Evolutionary conservation across 1,140 invertebrate genomes (phyloP), one percentile per base, ranked within the genome.

Genomic region (Drosophila setifemur): DNA sequence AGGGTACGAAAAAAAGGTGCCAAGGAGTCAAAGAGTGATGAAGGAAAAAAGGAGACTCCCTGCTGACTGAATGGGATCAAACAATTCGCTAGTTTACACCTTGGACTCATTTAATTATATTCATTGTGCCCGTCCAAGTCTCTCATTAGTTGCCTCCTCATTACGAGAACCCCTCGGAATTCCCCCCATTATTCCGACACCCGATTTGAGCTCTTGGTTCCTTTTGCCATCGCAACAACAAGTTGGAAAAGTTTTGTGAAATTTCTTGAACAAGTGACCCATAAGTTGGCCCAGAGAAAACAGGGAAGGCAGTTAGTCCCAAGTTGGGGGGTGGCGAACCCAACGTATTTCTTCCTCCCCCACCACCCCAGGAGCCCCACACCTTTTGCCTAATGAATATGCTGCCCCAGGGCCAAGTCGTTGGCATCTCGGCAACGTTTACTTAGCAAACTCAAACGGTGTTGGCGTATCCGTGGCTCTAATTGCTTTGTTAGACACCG

Each of bases 1-100:
- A 37, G 44, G 39, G 33, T 45, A 35, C 12, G 35, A 39, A 33
- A 66, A 73, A 67, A 73, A 39, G 57, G 33, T 26, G 49, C 35
- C 39, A 14, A 57, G 33, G 25, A n/a, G n/a, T n/a, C n/a, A n/a
- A n/a, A n/a, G n/a, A n/a, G n/a, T n/a, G n/a, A n/a, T n/a, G n/a
- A n/a, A n/a, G n/a, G n/a, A n/a, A n/a, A n/a, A n/a, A n/a, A n/a
- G n/a, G 35, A 11, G 21, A 35, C 1, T 29, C 53, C 29, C 19
- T 45, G 67, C 49, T 54, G 74, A 66, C 29, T 85, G 71, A 85
- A 83, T 83, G 75, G 81, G 81, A 85, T 85, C 79, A 85, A 85
- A 85, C 79, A 85, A 85, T 85, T 85, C 77, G 81, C 81, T 85
- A 86, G 79, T 85, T 85, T 85, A 85, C 79, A 85, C 79, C 79